Base-by-base conservation (phyloP, 2,888 invertebrate species). In the Caradrina clavipalpis region DNA sequence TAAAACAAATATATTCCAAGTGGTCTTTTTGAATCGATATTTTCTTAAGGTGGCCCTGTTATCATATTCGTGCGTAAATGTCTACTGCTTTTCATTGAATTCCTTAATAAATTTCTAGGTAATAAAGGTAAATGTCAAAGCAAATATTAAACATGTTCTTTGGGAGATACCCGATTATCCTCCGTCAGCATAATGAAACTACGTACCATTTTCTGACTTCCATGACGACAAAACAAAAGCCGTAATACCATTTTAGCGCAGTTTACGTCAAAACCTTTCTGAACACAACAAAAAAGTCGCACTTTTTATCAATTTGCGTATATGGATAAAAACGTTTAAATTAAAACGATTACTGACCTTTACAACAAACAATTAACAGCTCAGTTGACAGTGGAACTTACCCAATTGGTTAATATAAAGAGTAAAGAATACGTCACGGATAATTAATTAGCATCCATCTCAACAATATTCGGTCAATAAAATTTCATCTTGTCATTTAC, bases 291-390 rank as follows among this genome's bases (percentile, higher is more conserved):
- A 42, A 39, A 70, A 50, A 47, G 0, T 3, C 11, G 10, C 13
- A 11, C 2, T 31, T 42, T 22, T 45, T 22, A 22, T 59, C 42
- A 22, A 21, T 35, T 71, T 71, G 19, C 45, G 57, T 49, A 47
- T 31, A 39, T n/a, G 26, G 0, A 35, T 35, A 22, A 42, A 54
- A 50, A 59, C 45, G 53, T 11, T 26, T n/a, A 51, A 19, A 19
- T 26, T 2, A 55, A 51, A 31, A 8, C 22, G 47, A 63, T 63
- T 56, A 56, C 73, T 72, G 59, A 78, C 78, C 56, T 73, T 60
- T 50, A 53, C 19, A 57, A 49, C 45, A 19, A 49, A 19, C 49
- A n/a, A 39, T 11, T 39, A 47, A 22, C 60, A 45, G 49, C 21
- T 17, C 4, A 11, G 49, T 62, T 55, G 11, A 13, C 50, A 51